Percentiles rank a stretch among this genome's conserved stretches.
Evolutionary conservation across 2,113 vertebrate genomes (phyloP).

Genomic region (Gorsachius goisagi): DNA sequence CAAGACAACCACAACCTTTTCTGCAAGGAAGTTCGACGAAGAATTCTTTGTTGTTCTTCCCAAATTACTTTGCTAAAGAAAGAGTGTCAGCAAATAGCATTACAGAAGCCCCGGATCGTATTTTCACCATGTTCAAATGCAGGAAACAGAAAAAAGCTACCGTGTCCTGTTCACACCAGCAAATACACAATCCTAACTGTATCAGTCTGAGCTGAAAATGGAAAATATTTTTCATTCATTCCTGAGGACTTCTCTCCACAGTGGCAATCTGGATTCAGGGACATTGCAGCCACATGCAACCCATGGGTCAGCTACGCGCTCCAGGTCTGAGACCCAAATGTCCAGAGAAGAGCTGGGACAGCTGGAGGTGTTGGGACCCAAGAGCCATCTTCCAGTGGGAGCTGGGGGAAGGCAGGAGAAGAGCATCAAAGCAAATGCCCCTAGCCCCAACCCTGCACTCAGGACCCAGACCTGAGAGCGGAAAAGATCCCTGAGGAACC

Average conservation of each 20-base stretch:
- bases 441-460: not conserved
- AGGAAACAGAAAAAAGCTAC: not conserved
- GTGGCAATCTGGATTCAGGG: not conserved
- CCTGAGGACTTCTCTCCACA: not conserved
- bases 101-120: not conserved
- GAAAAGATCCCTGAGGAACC: not conserved
- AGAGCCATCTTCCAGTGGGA: not conserved
- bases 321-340: not conserved
- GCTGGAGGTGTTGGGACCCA: not conserved
- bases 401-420: not conserved
- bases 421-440: not conserved
- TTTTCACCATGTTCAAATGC: not conserved
- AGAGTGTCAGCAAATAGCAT: not conserved
- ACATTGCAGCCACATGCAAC: rapidly evolving
- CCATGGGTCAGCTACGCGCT: rapidly evolving
- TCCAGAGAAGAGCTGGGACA: not conserved
- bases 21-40: not conserved
- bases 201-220: not conserved
- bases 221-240: not conserved
- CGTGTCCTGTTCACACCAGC: not conserved
- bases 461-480: not conserved
- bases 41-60: conserved; percentile 28
- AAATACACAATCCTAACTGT: not conserved
- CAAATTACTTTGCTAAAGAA: not conserved
- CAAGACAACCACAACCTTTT: conserved; percentile 30